Base-by-base conservation (phyloP, 2,797 vertebrate species). In the Chaunax sp. region DNA sequence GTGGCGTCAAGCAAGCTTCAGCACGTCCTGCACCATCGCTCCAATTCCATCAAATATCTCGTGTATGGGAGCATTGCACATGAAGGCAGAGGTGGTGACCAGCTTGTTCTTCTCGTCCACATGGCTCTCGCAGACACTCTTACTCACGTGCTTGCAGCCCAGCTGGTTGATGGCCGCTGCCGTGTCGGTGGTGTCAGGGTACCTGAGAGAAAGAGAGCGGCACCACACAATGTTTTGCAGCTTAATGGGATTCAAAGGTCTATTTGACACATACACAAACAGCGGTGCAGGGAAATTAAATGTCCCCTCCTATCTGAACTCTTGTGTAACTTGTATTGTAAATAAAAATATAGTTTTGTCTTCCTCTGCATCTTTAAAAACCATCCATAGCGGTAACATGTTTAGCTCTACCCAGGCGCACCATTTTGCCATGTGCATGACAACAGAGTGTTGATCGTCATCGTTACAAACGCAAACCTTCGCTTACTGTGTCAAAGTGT, bases 31-130 rank as follows among this genome's bases (percentile, higher is more conserved):
- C 72, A 96, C 90, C 94, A 95, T 95, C 26, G 80, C 77, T 64
- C 95, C 94, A 23, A 94, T 91, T 4, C 93, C 94, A 23, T 95
- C 94, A 33, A 93, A 94, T 38, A 95, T 89, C 84, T 95, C 90
- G 49, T 92, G 93, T 20, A 94, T 82, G 6, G 94, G 93, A 23
- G 93, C 94, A 4, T 90, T 79, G 83, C 94, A 95, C 95, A 94
- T 94, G 87, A 95, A 96, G 22, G 93, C 90, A 7, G 86, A 87
- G 25, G 90, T 95, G 70, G 91, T 95, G 73, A 94, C 90, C 71
- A 94, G 88, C 80, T 94, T 94, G 84, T 95, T 94, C 57, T 93
- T 87, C 63, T 85, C 69, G 55, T 95, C 95, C 82, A 95, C 87
- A 0, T 94, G 94, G 50, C 91, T 92, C 86, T 95, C 92, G 12